phyloP scores from a whole-genome alignment of 2,797 vertebrate genomes.

The Ictinia mississippiensis region DNA sequence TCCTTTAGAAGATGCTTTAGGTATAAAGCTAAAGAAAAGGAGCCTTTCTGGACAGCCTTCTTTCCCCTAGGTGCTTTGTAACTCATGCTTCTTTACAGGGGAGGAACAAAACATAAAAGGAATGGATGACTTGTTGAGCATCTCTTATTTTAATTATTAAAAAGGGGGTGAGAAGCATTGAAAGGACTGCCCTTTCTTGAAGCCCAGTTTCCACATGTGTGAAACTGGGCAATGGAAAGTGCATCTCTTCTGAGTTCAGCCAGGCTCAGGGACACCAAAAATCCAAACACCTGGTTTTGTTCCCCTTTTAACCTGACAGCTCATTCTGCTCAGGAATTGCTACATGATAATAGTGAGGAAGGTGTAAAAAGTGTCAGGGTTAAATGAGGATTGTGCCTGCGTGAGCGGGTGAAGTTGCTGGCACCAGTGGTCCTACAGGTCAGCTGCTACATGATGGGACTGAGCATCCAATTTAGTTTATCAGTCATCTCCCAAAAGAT shows the following conservation, averaged over 20 bases:
- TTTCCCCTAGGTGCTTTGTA: neutral
- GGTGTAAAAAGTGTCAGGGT: neutral
- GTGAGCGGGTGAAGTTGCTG: neutral
- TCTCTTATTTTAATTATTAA: neutral
- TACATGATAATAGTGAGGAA: neutral
- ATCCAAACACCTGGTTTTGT: neutral
- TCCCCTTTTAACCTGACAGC: neutral
- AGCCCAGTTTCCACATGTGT: neutral
- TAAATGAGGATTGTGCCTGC: neutral
- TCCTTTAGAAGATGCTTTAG: conserved; percentile 16
- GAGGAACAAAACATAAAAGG: neutral
- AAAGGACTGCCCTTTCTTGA: neutral
- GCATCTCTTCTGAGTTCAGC: neutral
- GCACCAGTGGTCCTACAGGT: neutral
- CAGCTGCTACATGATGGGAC: neutral
- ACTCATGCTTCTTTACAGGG: neutral
- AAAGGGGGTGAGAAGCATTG: neutral
- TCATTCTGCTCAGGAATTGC: neutral
- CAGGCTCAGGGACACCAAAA: neutral
- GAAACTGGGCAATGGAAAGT: neutral
- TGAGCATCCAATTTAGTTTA: neutral
- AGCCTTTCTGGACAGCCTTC: neutral
- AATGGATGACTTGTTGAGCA: neutral
- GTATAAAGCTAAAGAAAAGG: neutral
- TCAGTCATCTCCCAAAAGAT: neutral